Conservation (phyloP, 2,797 vertebrate species). For the Poecile montanus region DNA sequence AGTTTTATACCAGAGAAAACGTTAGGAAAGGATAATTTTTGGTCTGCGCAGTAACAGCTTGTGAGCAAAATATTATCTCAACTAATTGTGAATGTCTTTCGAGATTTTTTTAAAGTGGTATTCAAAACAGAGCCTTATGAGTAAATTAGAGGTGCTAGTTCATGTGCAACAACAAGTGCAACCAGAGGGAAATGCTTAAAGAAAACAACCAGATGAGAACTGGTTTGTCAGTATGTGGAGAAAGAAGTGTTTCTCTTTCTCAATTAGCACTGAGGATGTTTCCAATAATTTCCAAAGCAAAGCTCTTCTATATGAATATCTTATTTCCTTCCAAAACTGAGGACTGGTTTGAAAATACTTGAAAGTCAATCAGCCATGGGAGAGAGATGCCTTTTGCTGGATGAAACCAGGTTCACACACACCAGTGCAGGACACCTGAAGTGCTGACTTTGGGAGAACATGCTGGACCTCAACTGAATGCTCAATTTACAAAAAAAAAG, state of each 20-base stretch:
- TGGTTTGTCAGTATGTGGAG: not conserved
- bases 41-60: constrained; percentile 5
- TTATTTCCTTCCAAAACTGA: not conserved
- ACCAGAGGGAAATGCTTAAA: not conserved
- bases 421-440: not conserved
- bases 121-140: constrained; percentile 47
- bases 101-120: not conserved
- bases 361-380: not conserved
- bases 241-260: not conserved
- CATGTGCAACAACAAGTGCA: constrained; percentile 22
- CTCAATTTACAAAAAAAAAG: not conserved
- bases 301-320: not conserved
- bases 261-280: not conserved
- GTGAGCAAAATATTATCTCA: constrained; percentile 7
- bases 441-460: not conserved
- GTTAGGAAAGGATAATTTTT: constrained; percentile 6
- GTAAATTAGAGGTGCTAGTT: constrained; percentile 30
- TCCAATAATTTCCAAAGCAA: not conserved
- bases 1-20: not conserved
- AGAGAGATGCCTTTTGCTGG: not conserved
- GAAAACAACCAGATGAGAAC: not conserved
- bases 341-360: not conserved
- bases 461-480: not conserved
- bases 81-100: not conserved
- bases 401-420: not conserved